Base-by-base conservation (phyloP, 2,113 vertebrate genomes). In the Xiphias gladius region DNA sequence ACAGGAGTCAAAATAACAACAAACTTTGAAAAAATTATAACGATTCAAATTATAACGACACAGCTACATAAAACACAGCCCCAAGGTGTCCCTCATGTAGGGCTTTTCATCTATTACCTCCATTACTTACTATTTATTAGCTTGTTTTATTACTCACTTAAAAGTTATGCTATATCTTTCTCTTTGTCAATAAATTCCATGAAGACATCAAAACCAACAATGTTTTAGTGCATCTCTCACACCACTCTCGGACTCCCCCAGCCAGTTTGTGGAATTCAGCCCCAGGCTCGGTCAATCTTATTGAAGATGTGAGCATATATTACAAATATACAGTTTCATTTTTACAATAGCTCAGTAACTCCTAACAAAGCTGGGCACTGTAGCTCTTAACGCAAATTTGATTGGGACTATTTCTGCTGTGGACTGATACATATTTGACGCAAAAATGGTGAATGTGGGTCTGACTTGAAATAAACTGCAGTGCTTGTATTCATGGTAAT, bases 401-500 rank as follows among this genome's bases (percentile, higher is more conserved):
- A n/a, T 54, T 1, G 52, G 22, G 52, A n/a, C 52, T 11, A 54
- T n/a, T 71, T 57, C 43, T 62, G 26, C 55, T 57, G 26, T 58
- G 39, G 22, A 63, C 20, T 26, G 19, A 58, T 46, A 41, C 26
- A 62, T 43, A 37, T 37, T 16, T 26, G 57, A 37, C 9, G 17
- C 50, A 54, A 39, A 61, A 57, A 57, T n/a, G 11, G 20, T 54
- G n/a, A 17, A 12, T 43, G 37, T 66, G 50, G 24, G 39, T 37
- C 19, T 52, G 48, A 57, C 39, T 57, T 9, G 30, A 32, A 68
- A 55, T 24, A 55, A 55, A n/a, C 54, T 57, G 22, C n/a, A 26
- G 43, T 62, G 64, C 50, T 55, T 55, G 54, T 17, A 7, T 70
- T 57, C 14, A 9, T 58, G 61, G 35, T 30, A 81, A 46, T 37